Conservation (phyloP, 2,797 vertebrate genomes). For the Morelia viridis region DNA sequence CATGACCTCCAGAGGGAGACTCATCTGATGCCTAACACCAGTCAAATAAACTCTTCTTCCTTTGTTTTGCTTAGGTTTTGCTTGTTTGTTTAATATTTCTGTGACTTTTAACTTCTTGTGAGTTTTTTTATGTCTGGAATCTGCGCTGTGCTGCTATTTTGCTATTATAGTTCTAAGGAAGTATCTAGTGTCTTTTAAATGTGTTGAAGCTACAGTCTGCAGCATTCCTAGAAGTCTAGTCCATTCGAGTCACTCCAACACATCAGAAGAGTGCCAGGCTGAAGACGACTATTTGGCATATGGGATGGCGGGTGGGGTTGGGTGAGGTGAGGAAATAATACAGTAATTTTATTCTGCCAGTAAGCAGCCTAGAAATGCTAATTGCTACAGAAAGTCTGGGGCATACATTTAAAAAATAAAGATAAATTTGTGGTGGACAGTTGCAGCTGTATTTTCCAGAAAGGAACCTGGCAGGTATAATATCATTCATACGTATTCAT, state of each 20-base stretch:
- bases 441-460: background rate
- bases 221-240: background rate
- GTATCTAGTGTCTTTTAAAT: background rate
- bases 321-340: background rate
- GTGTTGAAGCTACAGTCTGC: background rate
- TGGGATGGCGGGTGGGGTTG: background rate
- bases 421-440: background rate
- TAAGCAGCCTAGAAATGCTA: background rate
- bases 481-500: background rate
- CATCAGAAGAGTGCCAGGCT: background rate
- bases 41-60: background rate
- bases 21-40: background rate
- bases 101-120: background rate
- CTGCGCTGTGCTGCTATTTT: background rate
- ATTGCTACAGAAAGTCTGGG: background rate
- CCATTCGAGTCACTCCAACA: background rate
- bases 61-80: background rate
- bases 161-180: background rate
- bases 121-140: background rate
- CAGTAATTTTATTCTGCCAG: background rate
- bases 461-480: background rate
- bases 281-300: background rate
- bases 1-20: background rate
- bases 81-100: background rate
- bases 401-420: background rate